Conservation (phyloP, 2,113 vertebrate species). For the Blennius ocellaris region DNA sequence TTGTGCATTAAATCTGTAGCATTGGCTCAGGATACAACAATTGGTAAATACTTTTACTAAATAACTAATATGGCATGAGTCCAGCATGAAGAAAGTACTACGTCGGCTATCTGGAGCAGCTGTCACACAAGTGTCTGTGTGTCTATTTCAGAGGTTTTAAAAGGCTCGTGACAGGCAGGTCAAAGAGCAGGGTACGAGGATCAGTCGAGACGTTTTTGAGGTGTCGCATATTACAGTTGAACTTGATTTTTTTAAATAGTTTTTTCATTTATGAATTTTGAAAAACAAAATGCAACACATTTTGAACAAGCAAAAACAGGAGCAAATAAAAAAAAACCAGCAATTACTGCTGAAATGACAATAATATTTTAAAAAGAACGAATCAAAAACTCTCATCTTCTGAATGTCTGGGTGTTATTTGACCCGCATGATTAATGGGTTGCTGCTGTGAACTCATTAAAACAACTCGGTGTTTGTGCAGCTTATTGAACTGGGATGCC, state of each 20-base stretch:
- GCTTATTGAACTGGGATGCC: slow-evolving; percentile 52
- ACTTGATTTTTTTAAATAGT: not conserved
- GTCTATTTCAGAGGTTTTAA: slow-evolving; percentile 14
- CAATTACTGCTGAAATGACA: too few species aligned
- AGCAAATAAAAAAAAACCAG: not conserved
- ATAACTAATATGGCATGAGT: not conserved
- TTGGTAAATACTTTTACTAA: not conserved
- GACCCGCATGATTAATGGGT: slow-evolving; percentile 12
- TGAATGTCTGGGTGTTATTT: not conserved
- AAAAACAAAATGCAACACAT: too few species aligned
- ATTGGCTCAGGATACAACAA: too few species aligned
- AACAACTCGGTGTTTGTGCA: slow-evolving; percentile 33
- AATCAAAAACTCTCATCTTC: not conserved
- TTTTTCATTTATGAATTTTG: too few species aligned
- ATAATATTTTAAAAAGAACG: too few species aligned
- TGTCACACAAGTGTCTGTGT: not conserved
- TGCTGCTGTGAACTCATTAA: slow-evolving; percentile 34
- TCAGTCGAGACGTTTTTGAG: slow-evolving; percentile 13
- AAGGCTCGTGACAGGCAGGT: slow-evolving; percentile 17
- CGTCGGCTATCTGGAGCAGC: not conserved
- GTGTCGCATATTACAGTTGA: slow-evolving; percentile 8
- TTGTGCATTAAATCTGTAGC: too few species aligned
- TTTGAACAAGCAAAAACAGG: not conserved
- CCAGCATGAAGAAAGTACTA: not conserved
- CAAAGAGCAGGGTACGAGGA: not conserved